phyloP scores from a whole-genome alignment of 2,797 vertebrate species.

The Rhynchotus rufescens region DNA sequence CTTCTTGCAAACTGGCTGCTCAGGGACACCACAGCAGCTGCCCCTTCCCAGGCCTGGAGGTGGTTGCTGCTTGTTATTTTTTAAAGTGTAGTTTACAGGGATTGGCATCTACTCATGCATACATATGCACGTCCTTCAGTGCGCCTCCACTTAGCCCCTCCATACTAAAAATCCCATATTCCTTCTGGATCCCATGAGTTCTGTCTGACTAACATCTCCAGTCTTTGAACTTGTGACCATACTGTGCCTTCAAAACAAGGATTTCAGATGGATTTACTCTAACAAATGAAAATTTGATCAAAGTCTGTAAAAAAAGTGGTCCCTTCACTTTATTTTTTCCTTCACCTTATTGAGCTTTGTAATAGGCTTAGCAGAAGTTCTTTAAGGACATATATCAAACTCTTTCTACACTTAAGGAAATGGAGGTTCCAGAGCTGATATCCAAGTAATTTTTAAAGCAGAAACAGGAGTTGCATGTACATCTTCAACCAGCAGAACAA shows the following conservation, averaged over 20 bases:
- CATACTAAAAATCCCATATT: background rate
- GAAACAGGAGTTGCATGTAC: background rate
- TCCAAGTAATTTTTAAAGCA: background rate
- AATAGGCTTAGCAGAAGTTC: conserved; percentile 15
- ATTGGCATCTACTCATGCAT: background rate
- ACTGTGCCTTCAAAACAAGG: background rate
- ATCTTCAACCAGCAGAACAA: background rate
- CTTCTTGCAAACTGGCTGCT: background rate
- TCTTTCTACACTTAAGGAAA: conserved; percentile 4
- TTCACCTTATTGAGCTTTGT: background rate
- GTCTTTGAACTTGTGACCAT: background rate
- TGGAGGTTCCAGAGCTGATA: background rate
- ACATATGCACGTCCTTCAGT: background rate
- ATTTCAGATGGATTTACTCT: conserved; percentile 32
- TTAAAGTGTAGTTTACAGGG: background rate
- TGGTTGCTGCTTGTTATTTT: background rate
- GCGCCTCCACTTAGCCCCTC: background rate
- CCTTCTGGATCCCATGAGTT: background rate
- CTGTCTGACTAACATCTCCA: background rate
- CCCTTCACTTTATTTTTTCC: background rate
- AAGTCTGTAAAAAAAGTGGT: conserved; percentile 18
- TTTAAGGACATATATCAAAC: background rate
- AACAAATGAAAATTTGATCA: conserved; percentile 13
- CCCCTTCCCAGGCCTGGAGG: background rate
- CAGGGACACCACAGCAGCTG: background rate